Evolutionary conservation across 2,888 invertebrate species (phyloP).

Genomic region (Gisinianus flammeolus): DNA sequence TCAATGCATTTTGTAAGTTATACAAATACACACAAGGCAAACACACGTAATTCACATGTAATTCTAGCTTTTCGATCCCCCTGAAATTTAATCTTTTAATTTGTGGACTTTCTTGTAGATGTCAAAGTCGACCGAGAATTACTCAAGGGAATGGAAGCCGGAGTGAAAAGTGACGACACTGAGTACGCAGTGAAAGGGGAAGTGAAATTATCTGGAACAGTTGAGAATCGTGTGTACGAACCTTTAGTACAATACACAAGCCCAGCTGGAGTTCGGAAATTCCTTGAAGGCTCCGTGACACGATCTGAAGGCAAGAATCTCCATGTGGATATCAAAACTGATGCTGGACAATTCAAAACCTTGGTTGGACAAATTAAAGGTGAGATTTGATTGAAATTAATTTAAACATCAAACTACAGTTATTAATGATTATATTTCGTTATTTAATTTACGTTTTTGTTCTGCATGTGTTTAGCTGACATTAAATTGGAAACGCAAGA

Average conservation of each 20-base stretch:
- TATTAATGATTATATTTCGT: background rate
- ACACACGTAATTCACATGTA: too few relatives aligned
- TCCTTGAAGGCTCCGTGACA: conserved; percentile 54
- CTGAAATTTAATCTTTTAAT: background rate
- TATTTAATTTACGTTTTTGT: too few relatives aligned
- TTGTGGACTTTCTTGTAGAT: conserved; percentile 14
- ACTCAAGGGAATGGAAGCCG: conserved; percentile 65
- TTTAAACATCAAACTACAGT: background rate
- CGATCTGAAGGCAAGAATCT: conserved; percentile 45
- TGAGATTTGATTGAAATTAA: too few relatives aligned
- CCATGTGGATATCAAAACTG: conserved; percentile 48
- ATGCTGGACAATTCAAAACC: conserved; percentile 41
- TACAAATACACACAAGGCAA: too few relatives aligned
- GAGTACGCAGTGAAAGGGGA: conserved; percentile 72
- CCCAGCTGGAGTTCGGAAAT: conserved; percentile 65
- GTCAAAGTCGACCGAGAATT: too few relatives aligned
- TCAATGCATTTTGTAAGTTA: conserved; percentile 62
- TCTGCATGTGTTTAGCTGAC: conserved; percentile 23
- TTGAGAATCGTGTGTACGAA: conserved; percentile 66
- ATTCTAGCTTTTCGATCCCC: too few relatives aligned
- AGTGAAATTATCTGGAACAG: conserved; percentile 68
- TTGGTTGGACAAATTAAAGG: conserved; percentile 49
- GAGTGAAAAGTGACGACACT: conserved; percentile 67
- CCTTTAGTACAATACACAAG: conserved; percentile 73
- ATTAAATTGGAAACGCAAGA: conserved; percentile 32